A percentile compares a stretch with the other conserved stretches of the same genome.
Evolutionary conservation across 2,888 invertebrate species (phyloP).

Genomic region (Anagyrus pseudococci): DNA sequence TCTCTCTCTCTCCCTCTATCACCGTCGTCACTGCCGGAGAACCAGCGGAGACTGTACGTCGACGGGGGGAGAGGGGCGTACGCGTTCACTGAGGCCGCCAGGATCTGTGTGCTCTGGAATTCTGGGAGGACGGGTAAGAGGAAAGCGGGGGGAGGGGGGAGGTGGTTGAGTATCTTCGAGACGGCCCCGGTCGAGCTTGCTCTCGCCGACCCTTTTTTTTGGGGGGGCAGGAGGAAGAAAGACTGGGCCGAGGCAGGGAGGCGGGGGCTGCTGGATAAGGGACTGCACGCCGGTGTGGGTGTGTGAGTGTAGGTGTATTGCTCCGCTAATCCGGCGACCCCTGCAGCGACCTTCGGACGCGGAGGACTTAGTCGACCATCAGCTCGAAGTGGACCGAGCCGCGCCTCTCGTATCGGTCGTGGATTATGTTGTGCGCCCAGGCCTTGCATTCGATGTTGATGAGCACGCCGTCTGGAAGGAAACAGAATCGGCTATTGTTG

Average conservation of each 20-base stretch:
- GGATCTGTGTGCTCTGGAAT: no score
- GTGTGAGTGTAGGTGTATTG: not conserved
- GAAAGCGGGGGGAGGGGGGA: no score
- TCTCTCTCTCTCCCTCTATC: no score
- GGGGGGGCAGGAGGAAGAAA: not conserved
- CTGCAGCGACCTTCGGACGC: no score
- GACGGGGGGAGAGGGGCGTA: not conserved
- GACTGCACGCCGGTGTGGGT: not conserved
- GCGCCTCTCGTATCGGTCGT: conserved; percentile 87
- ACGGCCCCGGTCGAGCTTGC: no score
- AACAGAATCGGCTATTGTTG: not conserved
- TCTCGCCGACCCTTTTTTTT: not conserved
- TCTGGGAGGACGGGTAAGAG: no score
- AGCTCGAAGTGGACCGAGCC: conserved; percentile 95
- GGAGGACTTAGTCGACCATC: conserved; percentile 82
- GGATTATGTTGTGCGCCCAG: conserved; percentile 88
- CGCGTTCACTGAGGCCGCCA: no score
- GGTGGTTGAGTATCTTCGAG: no score
- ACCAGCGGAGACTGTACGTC: not conserved
- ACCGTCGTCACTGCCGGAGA: no score
- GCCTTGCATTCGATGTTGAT: conserved; percentile 95
- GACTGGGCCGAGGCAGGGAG: not conserved
- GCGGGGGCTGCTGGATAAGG: not conserved
- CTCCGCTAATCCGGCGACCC: no score
- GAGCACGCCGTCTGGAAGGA: conserved; percentile 69